phyloP scores from a whole-genome alignment of 2,113 vertebrate species.

The Hucho hucho region DNA sequence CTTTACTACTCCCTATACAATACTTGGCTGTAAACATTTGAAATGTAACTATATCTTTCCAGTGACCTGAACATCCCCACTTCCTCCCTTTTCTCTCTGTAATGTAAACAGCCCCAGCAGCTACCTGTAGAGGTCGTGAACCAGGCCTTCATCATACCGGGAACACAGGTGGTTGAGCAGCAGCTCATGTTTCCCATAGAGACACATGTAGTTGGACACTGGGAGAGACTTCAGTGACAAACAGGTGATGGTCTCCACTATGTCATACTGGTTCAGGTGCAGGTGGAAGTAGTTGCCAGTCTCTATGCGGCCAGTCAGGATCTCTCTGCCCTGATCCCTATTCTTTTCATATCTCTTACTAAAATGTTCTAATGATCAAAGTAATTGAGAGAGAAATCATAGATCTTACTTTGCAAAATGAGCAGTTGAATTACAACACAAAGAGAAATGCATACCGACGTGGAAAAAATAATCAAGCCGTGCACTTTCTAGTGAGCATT shows the following conservation, averaged over 20 bases:
- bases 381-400: too few species aligned
- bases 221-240: slow-evolving; percentile 81
- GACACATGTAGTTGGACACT: slow-evolving; percentile 79
- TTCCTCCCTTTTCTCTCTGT: neutral
- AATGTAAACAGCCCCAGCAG: neutral
- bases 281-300: slow-evolving; percentile 86
- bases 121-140: slow-evolving; percentile 87
- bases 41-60: neutral
- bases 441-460: neutral
- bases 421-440: neutral
- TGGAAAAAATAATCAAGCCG: neutral
- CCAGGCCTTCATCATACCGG: slow-evolving; percentile 69
- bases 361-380: too few species aligned
- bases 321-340: slow-evolving; percentile 67
- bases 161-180: slow-evolving; percentile 83
- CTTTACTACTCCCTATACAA: neutral
- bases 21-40: neutral
- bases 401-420: neutral
- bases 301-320: slow-evolving; percentile 76
- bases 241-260: slow-evolving; percentile 87
- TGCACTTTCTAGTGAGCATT: neutral
- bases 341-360: neutral
- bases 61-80: too few species aligned
- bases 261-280: slow-evolving; percentile 68
- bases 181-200: slow-evolving; percentile 86